phyloP scores from a whole-genome alignment of 2,113 vertebrate genomes.

The Pygoscelis adeliae region DNA sequence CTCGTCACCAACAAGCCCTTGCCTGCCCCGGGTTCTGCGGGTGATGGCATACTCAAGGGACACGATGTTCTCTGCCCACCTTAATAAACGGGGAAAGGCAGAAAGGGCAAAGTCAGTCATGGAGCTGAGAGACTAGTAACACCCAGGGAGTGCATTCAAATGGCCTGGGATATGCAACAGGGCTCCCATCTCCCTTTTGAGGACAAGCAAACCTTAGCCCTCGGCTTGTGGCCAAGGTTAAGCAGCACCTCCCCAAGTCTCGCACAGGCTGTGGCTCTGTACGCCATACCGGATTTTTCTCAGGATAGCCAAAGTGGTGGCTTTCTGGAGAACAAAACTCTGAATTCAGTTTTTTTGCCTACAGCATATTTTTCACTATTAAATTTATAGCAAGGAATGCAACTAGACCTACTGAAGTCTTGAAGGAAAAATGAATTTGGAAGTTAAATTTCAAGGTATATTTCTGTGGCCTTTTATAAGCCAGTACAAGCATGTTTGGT shows the following conservation, averaged over 20 bases:
- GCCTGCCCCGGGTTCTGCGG: neutral
- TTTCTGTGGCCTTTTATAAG: neutral
- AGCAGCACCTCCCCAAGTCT: neutral
- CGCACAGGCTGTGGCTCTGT: neutral
- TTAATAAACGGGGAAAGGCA: neutral
- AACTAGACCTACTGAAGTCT: neutral
- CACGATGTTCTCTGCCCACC: neutral
- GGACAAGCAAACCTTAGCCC: neutral
- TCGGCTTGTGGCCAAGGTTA: neutral
- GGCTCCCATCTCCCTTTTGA: neutral
- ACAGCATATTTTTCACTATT: neutral
- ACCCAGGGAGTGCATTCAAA: neutral
- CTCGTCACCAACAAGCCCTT: neutral
- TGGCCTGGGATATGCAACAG: fast-evolving
- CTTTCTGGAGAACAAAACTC: neutral
- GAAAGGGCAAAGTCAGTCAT: neutral
- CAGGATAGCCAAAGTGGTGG: neutral
- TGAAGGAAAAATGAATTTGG: neutral
- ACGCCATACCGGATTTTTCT: neutral
- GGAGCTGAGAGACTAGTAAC: neutral
- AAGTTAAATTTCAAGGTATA: neutral
- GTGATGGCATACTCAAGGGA: neutral
- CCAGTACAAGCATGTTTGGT: neutral
- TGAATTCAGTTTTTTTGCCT: neutral
- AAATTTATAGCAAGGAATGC: neutral